phyloP scores from a whole-genome alignment of 2,797 vertebrate genomes.

The Lagodon rhomboides region DNA sequence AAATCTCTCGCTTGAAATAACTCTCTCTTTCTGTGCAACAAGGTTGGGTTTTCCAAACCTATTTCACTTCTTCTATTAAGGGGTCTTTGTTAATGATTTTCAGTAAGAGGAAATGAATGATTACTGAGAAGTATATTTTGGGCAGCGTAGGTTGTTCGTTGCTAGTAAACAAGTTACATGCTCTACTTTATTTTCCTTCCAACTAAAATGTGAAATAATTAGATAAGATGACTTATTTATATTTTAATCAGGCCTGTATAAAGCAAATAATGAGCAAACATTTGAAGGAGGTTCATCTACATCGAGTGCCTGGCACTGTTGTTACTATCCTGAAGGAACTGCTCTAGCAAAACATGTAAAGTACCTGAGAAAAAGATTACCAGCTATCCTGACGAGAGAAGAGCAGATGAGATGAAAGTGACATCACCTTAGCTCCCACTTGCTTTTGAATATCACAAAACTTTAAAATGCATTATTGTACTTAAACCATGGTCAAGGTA shows the following conservation, averaged over 20 bases:
- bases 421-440: neutral
- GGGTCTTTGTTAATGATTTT: neutral
- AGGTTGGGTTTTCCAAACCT: neutral
- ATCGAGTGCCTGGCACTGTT: neutral
- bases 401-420: neutral
- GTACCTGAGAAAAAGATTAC: neutral
- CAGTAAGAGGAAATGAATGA: neutral
- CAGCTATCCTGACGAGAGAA: neutral
- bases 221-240: neutral
- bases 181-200: neutral
- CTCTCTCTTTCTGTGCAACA: neutral
- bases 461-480: neutral
- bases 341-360: neutral
- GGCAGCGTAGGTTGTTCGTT: neutral
- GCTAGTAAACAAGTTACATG: neutral
- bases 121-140: neutral
- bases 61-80: slow-evolving; percentile 11
- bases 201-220: neutral
- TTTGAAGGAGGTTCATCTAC: neutral
- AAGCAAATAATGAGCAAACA: neutral
- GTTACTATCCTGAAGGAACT: neutral
- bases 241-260: neutral
- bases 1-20: neutral
- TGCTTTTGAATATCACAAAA: neutral
- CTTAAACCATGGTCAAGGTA: neutral